phyloP scores from a whole-genome alignment of 2,113 vertebrate species.

The Larimichthys polyactis region DNA sequence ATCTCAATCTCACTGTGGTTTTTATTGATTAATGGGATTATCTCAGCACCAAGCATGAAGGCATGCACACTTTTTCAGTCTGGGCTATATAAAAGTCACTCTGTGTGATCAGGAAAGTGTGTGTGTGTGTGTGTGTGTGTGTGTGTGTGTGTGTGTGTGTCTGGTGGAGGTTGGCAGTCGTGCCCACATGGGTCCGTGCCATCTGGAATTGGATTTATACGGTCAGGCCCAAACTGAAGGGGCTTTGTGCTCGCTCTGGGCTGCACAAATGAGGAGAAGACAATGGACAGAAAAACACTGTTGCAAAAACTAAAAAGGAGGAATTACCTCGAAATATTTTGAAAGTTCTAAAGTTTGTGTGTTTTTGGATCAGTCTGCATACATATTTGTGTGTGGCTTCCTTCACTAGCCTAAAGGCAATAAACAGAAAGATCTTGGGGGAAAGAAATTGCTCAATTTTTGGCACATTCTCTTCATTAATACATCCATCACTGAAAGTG shows the following conservation, averaged over 20 bases:
- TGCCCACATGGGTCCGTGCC: conserved; percentile 66
- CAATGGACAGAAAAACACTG: conserved; percentile 41
- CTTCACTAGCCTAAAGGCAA: too few species aligned
- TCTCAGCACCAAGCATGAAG: conserved; percentile 29
- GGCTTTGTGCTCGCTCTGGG: conserved; percentile 56
- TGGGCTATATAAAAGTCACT: conserved; percentile 2
- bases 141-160: background rate
- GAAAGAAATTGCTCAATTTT: too few species aligned
- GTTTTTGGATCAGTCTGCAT: background rate
- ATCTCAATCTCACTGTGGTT: conserved; percentile 10
- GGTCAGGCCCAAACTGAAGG: conserved; percentile 56
- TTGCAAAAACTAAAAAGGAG: background rate
- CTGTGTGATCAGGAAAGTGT: conserved; percentile 24
- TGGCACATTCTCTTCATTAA: background rate
- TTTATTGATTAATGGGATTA: conserved; percentile 52
- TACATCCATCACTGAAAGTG: background rate
- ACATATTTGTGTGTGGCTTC: too few species aligned
- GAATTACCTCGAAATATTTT: background rate
- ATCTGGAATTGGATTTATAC: conserved; percentile 67
- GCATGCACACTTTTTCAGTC: conserved; percentile 2
- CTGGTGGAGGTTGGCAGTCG: conserved; percentile 42
- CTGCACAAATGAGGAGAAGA: conserved; percentile 25
- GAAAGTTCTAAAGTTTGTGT: background rate
- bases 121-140: background rate
- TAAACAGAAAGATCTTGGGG: too few species aligned